These are phyloP conservation scores for Pavo muticus DNA, from an alignment of 2,113 vertebrate genomes.

Conservation along the genomic window DNA sequence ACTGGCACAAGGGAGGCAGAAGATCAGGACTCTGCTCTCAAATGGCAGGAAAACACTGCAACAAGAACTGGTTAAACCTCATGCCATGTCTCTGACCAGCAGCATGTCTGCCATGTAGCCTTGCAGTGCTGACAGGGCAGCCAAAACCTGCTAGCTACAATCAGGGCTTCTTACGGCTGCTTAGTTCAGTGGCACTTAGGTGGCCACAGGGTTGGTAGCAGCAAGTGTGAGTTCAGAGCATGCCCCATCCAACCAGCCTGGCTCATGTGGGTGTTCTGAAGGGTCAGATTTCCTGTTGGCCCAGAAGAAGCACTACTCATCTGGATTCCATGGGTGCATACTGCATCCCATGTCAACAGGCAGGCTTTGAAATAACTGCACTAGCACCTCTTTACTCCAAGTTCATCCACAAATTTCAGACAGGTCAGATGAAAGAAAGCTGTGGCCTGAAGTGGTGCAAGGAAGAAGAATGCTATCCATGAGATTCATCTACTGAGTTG, in stretches of 20 bases:
- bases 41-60: background rate
- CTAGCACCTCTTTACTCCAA: fast-evolving
- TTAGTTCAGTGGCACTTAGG: background rate
- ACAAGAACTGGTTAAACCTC: background rate
- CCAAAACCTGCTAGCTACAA: background rate
- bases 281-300: background rate
- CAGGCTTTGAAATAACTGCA: background rate
- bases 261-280: fast-evolving
- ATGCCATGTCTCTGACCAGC: background rate
- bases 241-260: background rate
- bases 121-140: background rate
- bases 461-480: background rate
- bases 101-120: background rate
- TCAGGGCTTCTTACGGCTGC: background rate
- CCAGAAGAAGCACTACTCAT: background rate
- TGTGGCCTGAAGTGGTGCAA: fast-evolving
- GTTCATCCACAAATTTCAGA: fast-evolving
- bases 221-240: background rate
- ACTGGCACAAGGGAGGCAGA: background rate
- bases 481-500: background rate
- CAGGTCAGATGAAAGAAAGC: background rate
- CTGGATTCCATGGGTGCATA: fast-evolving
- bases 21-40: background rate
- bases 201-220: background rate
- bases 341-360: background rate